Conservation (phyloP, 2,888 invertebrate species). For the Drosophila anceps region DNA sequence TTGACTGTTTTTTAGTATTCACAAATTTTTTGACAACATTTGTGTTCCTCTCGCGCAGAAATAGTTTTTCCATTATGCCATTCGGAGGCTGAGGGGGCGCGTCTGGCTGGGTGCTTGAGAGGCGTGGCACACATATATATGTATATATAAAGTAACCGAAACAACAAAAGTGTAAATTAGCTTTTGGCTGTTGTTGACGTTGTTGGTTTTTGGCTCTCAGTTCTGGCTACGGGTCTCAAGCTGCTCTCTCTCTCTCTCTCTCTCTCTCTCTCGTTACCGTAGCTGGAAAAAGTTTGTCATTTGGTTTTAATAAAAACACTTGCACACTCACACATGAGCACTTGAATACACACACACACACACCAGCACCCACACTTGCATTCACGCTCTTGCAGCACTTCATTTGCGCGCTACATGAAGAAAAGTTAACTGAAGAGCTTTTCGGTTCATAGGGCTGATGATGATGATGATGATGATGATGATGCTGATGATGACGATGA, state of each 20-base stretch:
- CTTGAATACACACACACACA: conserved; percentile 31
- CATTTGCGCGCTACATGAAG: conserved; percentile 68
- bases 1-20: conserved; percentile 76
- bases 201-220: conserved; percentile 63
- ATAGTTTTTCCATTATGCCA: conserved; percentile 80
- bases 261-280: conserved; percentile 34
- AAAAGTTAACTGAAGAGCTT: conserved; percentile 70
- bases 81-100: background rate
- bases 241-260: conserved; percentile 8
- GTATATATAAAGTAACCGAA: conserved; percentile 75
- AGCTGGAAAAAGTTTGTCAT: conserved; percentile 76
- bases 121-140: conserved; percentile 37
- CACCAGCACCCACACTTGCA: conserved; percentile 27
- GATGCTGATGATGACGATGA: background rate
- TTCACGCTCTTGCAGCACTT: conserved; percentile 72
- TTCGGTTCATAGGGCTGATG: conserved; percentile 31
- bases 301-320: conserved; percentile 80
- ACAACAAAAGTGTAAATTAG: conserved; percentile 81
- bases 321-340: conserved; percentile 49
- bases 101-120: conserved; percentile 14
- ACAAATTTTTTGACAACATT: conserved; percentile 80
- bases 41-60: conserved; percentile 64
- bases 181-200: conserved; percentile 81
- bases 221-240: conserved; percentile 10
- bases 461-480: background rate